A percentile compares a stretch with the other conserved stretches of the same genome.
phyloP scores from a whole-genome alignment of 2,888 invertebrate genomes.

The Seladonia tumulorum region DNA sequence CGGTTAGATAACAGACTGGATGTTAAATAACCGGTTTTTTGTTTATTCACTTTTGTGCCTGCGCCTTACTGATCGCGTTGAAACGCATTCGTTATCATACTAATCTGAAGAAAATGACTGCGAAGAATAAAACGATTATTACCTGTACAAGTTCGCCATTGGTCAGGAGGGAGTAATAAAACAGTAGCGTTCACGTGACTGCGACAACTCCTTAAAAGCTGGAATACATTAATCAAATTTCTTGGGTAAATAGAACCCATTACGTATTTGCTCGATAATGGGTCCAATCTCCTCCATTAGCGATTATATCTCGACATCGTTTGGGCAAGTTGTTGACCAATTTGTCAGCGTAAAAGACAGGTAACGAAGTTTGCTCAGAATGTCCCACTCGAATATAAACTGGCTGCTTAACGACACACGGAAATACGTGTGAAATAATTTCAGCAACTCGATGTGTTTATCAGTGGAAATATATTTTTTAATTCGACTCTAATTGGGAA shows the following conservation, averaged over 20 bases:
- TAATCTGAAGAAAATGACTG: not conserved
- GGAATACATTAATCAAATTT: not conserved
- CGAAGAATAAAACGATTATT: not conserved
- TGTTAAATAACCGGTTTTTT: not conserved
- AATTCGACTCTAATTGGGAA: not conserved
- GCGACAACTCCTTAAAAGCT: not conserved
- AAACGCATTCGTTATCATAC: not conserved
- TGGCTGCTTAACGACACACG: not conserved
- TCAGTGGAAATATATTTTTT: not conserved
- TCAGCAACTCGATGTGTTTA: not conserved
- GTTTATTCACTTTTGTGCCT: not conserved
- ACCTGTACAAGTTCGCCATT: not conserved
- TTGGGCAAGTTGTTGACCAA: slow-evolving; percentile 16
- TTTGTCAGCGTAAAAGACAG: not conserved
- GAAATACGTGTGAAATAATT: not conserved
- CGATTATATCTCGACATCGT: slow-evolving; percentile 4
- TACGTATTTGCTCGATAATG: slow-evolving; percentile 9
- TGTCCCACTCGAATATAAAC: not conserved
- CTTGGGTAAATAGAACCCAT: not conserved
- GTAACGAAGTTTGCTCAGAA: not conserved
- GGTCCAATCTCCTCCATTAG: slow-evolving; percentile 7
- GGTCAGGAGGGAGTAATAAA: not conserved
- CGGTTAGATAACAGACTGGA: not conserved
- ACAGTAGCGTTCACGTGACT: not conserved
- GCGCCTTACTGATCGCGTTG: not conserved